Percentiles rank a stretch among this genome's conserved stretches.
Evolutionary conservation across 2,888 invertebrate genomes (phyloP).

Genomic region (Alviniconcha strummeri): DNA sequence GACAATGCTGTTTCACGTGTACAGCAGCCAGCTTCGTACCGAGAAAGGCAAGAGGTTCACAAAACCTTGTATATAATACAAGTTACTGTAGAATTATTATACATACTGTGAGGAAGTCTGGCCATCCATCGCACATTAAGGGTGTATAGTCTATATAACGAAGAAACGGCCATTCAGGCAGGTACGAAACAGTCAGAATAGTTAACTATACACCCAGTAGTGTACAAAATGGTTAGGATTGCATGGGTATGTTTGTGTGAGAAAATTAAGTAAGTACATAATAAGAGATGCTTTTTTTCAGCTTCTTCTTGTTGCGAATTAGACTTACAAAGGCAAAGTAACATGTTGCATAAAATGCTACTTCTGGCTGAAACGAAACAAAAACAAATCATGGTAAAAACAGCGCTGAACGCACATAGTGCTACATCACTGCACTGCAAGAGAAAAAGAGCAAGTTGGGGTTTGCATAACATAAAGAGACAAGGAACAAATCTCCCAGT

Average conservation of each 20-base stretch:
- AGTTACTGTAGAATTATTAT: conserved; percentile 21
- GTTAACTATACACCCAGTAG: conserved; percentile 14
- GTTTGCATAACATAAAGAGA: background rate
- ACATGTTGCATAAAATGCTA: conserved; percentile 24
- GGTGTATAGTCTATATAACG: conserved; percentile 19
- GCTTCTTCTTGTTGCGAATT: too few relatives aligned
- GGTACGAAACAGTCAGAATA: conserved; percentile 13
- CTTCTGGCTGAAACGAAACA: conserved; percentile 13
- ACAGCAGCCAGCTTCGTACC: conserved; percentile 26
- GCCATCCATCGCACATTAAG: conserved; percentile 16
- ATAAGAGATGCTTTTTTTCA: conserved; percentile 3
- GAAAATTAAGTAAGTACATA: conserved; percentile 24
- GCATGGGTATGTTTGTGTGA: conserved; percentile 22
- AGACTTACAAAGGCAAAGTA: background rate
- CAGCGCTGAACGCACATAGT: background rate
- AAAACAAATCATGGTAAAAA: background rate
- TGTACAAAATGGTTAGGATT: conserved; percentile 25
- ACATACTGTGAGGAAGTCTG: conserved; percentile 22
- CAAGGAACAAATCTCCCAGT: background rate
- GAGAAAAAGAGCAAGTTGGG: background rate
- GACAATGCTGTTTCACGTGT: conserved; percentile 29
- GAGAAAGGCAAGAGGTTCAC: conserved; percentile 27
- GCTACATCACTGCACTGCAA: background rate
- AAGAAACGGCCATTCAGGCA: conserved; percentile 14
- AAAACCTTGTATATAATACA: conserved; percentile 22